A percentile compares a stretch with the other conserved stretches of the same genome.
Evolutionary conservation across 2,113 vertebrate species (phyloP).

Genomic region (Eira barbara): DNA sequence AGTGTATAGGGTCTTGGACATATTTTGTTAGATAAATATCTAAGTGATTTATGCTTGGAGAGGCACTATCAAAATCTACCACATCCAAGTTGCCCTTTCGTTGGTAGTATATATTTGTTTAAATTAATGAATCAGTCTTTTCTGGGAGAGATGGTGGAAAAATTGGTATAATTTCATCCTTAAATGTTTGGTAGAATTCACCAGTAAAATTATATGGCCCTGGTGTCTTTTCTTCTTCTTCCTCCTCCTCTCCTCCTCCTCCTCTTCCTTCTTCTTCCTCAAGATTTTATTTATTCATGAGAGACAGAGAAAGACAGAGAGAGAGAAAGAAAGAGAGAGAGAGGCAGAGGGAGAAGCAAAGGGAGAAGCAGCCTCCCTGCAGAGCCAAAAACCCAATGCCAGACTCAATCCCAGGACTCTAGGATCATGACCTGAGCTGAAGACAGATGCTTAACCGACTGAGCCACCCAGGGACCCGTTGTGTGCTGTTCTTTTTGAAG

Average conservation of each 20-base stretch:
- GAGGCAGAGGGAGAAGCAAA: too few relatives aligned
- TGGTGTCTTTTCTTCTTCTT: background rate
- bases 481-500: background rate
- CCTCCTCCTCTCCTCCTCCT: too few relatives aligned
- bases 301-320: too few relatives aligned
- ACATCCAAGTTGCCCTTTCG: background rate
- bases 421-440: background rate
- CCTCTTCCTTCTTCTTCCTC: background rate
- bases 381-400: background rate
- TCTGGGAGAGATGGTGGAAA: background rate
- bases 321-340: too few relatives aligned
- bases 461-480: background rate
- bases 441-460: background rate
- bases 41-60: background rate
- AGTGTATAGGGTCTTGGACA: background rate
- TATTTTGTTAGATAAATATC: background rate
- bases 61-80: background rate
- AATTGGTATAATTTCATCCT: background rate
- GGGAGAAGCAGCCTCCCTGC: too few relatives aligned
- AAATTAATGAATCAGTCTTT: background rate
- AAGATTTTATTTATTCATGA: too few relatives aligned
- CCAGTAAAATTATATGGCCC: background rate
- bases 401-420: background rate
- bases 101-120: background rate
- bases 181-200: background rate